Conservation (phyloP, 2,888 invertebrate genomes). For the Girardia tigrina region DNA sequence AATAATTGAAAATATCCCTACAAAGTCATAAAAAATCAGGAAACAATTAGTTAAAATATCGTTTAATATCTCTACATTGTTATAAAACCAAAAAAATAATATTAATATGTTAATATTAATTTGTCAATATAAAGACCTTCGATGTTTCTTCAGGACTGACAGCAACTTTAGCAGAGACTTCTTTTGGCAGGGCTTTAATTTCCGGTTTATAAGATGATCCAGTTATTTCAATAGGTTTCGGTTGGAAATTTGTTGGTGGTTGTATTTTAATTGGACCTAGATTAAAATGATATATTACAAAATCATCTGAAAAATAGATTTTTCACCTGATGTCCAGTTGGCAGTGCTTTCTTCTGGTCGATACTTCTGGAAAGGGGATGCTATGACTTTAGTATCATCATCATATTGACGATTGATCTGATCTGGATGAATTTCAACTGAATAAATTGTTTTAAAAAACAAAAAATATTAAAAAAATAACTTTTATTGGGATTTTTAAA, state of each 20-base stretch:
- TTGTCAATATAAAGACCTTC: too few species aligned
- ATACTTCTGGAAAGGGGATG: slow-evolving; percentile 30
- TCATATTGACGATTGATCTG: not conserved
- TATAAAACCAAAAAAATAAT: too few species aligned
- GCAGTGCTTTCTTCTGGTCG: slow-evolving; percentile 35
- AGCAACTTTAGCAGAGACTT: not conserved
- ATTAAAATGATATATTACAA: not conserved
- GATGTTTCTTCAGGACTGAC: slow-evolving; percentile 25
- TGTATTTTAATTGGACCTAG: slow-evolving; percentile 28
- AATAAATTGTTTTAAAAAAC: not conserved
- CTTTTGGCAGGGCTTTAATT: slow-evolving; percentile 8
- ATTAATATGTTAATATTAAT: not conserved
- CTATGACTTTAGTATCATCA: not conserved
- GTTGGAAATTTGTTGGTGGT: slow-evolving; percentile 33
- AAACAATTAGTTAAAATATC: too few species aligned
- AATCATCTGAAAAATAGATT: not conserved
- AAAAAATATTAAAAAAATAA: not conserved
- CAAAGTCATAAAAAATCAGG: too few species aligned
- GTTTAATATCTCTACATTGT: too few species aligned
- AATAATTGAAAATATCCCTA: too few species aligned
- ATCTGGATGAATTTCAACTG: slow-evolving; percentile 2
- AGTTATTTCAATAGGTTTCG: slow-evolving; percentile 26
- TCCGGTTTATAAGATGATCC: not conserved
- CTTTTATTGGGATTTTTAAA: not conserved
- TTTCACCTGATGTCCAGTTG: slow-evolving; percentile 29